Base-by-base conservation (phyloP, 2,113 vertebrate species). In the Laterallus jamaicensis region DNA sequence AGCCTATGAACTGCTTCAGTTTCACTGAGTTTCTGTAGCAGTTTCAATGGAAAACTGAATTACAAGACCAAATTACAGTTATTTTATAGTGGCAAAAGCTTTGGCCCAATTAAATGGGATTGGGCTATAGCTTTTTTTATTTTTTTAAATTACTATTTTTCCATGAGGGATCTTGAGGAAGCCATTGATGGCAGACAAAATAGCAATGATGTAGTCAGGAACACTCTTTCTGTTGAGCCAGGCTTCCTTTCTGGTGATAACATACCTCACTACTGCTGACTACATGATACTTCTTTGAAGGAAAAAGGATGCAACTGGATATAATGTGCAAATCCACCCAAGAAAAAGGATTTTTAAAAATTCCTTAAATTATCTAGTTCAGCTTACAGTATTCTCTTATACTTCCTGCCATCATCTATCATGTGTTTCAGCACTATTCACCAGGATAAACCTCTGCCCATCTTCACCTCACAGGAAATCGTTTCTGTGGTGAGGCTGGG, bases 271-370 rank as follows among this genome's bases (percentile, higher is more conserved):
- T 14, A 14, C 24, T 37, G 20, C 21, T 22, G 58, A 56, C 10
- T 59, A 31, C 0, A 3, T n/a, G 20, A 21, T 42, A 47, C 9
- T 16, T 58, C 44, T 37, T 63, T 81, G 52, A 80, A 66, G 35
- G 20, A 82, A 31, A 76, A 66, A 67, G 32, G 4, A 92, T 10
- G 32, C 63, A 90, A 64, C 28, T 32, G 52, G 28, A 19, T 69
- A 42, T 37, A 62, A 18, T 82, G 20, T 62, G 39, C 59, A 88
- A 82, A 91, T 58, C 40, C 24, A 73, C 24, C 4, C 11, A 17
- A 15, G 32, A 63, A 9, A 82, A 92, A 55, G 75, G 29, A 85
- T 70, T 81, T 93, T n/a, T n/a, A n/a, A n/a, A n/a, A 73, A 82
- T 60, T 86, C 39, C 28, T 49, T 74, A 79, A 58, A 88, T 87